Base-by-base conservation (phyloP, 1,140 invertebrate genomes). In the Zaprionus africanus region DNA sequence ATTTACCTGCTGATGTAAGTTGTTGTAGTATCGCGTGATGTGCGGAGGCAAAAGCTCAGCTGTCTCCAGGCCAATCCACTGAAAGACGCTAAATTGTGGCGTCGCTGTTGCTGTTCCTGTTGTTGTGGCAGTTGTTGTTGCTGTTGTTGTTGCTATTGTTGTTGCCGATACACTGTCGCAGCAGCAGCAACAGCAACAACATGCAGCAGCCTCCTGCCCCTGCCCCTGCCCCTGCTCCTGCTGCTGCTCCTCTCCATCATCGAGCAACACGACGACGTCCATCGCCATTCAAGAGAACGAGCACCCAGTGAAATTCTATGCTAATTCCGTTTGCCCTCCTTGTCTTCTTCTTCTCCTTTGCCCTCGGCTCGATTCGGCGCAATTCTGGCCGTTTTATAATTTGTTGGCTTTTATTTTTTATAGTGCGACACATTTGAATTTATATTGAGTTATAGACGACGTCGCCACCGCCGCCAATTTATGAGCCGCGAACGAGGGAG, bases 21-120 rank as follows among this genome's bases (percentile, higher is more conserved):
- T 94, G 78, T 95, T 94, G 83, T 96, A 96, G 91, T 96, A 96
- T 85, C 95, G 95, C 91, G 95, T 95, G 77, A 96, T 95, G 77
- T 96, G 95, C n/a, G 93, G 93, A 2, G 95, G 95, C 79, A 96
- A 81, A 0, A 94, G 93, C 26, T 94, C 93, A 71, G 94, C 94
- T 22, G 95, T 96, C 90, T 96, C 95, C 81, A 95, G 94, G 15
- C 95, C 95, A 76, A 96, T 95, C 95, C 95, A 96, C 76, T 94
- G 94, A 58, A 94, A 92, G 12, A 78, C 78, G 72, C 80, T 76
- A 24, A 63, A 68, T 0, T 74, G 81, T 49, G 72, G 59, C 13
- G 64, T 53, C 12, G 61, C 19, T 26, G 64, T 28, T 34, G 71
- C 19, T 59, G 67, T 19, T 57, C n/a, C n/a, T n/a, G n/a, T 22